Evolutionary conservation across 2,888 invertebrate genomes (phyloP), one percentile per base, ranked within the genome.

Genomic region (Lingula anatina): DNA sequence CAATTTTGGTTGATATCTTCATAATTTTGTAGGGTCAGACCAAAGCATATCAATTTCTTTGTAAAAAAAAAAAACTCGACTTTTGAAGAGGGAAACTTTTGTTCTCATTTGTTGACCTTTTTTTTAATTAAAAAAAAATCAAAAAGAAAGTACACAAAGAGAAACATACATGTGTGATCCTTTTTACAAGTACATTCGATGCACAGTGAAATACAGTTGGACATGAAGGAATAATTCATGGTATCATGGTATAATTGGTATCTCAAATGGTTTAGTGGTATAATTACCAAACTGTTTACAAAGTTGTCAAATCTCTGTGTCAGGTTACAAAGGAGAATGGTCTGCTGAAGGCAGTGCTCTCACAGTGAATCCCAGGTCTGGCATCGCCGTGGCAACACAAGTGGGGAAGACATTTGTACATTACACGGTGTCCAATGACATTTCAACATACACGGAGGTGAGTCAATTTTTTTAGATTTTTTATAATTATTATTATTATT

Each of bases 361-460:
- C 2, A 37, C 52, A 5, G 51, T 71, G 0, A 56, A 64, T 31
- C 40, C 31, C 4, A 38, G 56, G 5, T n/a, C n/a, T n/a, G 74
- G 73, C 3, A 55, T 71, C 5, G 64, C 59, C 2, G 54, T 55
- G 9, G 68, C 70, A 2, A 55, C 50, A 15, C 44, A 54, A 26
- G 57, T 68, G 15, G 72, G 73, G 1, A 49, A 55, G 4, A 51
- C 62, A 1, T 48, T 58, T 5, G 54, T 74, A 21, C 48, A 50
- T 5, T 69, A 71, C 46, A 56, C 51, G 18, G 55, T 70, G 4
- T 59, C 64, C 2, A 38, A 50, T 4, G 59, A 60, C 20, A 43
- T 64, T 4, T 50, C 57, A 21, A 72, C 71, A 15, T 62, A 68
- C 46, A 68, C 65, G 35, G 68, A 72, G 64, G 71, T 70, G 54